Percentiles rank a stretch among this genome's conserved stretches.
These are phyloP conservation scores for Channa maculata DNA, from an alignment of 2,113 vertebrate species.

Conservation along the genomic window DNA sequence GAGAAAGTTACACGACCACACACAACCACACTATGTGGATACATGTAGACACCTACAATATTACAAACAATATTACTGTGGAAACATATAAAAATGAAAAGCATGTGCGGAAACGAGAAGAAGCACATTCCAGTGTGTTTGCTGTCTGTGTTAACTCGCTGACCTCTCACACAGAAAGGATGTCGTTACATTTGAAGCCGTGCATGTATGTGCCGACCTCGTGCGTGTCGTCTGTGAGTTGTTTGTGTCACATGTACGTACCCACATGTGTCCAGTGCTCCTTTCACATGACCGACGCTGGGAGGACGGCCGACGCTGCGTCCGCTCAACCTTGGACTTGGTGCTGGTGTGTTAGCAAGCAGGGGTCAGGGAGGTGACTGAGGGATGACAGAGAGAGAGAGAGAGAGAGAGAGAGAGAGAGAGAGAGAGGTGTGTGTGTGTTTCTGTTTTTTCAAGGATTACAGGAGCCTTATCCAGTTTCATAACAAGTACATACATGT, in stretches of 20 bases:
- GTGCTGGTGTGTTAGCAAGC: constrained; percentile 37
- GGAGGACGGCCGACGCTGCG: constrained; percentile 13
- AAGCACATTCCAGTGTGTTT: constrained; percentile 38
- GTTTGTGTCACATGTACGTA: constrained; percentile 16
- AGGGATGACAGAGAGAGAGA: constrained; percentile 41
- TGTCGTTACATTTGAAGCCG: constrained; percentile 13
- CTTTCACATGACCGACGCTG: constrained; percentile 39
- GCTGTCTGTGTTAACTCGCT: constrained; percentile 35
- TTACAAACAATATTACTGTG: neutral
- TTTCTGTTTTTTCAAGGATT: constrained; percentile 61
- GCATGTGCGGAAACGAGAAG: neutral
- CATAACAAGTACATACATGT: constrained; percentile 68
- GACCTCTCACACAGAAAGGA: constrained; percentile 44
- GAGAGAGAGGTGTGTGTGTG: constrained; percentile 50
- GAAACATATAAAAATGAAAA: constrained; percentile 20
- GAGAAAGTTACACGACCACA: constrained; percentile 3
- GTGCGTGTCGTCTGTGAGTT: constrained; percentile 8
- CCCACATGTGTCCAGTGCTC: constrained; percentile 36
- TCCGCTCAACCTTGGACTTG: constrained; percentile 65
- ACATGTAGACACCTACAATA: neutral
- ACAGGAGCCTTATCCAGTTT: constrained; percentile 64
- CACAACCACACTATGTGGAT: neutral
- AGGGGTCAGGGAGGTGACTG: constrained; percentile 55
- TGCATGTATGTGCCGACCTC: constrained; percentile 12
- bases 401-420: constrained; percentile 21